Evolutionary conservation across 2,797 vertebrate species (phyloP).

Genomic region (Cynopterus sphinx): DNA sequence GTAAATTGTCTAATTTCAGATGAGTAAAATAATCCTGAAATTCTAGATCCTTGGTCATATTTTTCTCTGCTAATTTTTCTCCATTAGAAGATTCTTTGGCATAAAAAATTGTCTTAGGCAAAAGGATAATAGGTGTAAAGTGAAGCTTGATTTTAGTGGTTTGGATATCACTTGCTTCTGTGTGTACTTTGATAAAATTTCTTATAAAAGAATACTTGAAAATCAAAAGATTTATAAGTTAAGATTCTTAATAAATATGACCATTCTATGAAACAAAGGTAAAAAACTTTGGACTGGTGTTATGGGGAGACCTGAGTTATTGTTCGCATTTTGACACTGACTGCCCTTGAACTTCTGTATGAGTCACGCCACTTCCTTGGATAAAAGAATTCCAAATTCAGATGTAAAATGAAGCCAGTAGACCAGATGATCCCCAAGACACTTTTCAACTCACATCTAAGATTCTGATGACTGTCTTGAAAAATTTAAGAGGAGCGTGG

Average conservation of each 20-base stretch:
- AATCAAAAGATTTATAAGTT: neutral
- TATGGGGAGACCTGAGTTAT: neutral
- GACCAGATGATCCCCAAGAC: neutral
- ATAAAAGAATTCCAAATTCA: neutral
- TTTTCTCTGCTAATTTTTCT: neutral
- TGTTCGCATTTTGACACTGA: neutral
- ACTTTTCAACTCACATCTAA: neutral
- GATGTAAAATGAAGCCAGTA: neutral
- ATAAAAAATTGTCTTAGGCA: neutral
- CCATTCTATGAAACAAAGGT: neutral
- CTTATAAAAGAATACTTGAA: neutral
- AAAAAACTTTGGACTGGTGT: neutral
- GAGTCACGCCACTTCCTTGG: neutral
- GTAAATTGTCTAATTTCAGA: neutral
- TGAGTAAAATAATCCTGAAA: neutral
- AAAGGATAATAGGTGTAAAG: neutral
- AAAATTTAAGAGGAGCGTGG: neutral
- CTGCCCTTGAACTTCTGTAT: neutral
- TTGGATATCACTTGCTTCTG: neutral
- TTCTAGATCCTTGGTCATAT: neutral
- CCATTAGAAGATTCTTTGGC: neutral
- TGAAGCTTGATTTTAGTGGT: neutral
- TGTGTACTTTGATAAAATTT: neutral
- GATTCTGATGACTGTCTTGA: neutral
- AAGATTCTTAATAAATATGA: neutral